Conservation (phyloP, 2,888 invertebrate genomes). For the Cryptophagus acutangulus region DNA sequence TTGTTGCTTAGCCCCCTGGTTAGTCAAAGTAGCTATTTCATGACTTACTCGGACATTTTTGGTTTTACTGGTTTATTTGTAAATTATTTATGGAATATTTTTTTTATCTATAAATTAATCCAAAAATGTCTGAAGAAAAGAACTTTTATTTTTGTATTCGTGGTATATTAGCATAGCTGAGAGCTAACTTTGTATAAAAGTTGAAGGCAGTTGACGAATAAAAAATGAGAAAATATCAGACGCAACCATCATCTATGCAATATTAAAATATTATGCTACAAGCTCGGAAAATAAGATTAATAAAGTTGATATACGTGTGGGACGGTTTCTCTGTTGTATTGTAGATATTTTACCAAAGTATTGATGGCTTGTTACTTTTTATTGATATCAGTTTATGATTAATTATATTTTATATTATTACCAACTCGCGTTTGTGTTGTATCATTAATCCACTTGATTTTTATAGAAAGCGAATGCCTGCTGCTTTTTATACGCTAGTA, state of each 20-base stretch:
- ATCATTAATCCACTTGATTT: conserved; percentile 10
- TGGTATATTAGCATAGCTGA: too few species aligned
- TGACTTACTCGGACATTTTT: too few species aligned
- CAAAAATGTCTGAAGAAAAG: too few species aligned
- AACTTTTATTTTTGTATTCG: too few species aligned
- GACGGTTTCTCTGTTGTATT: too few species aligned
- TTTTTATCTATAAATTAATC: too few species aligned
- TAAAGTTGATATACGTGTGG: background rate
- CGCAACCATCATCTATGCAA: conserved; percentile 1
- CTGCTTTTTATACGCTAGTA: too few species aligned
- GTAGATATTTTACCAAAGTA: conserved; percentile 11
- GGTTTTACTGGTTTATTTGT: too few species aligned
- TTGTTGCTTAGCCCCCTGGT: conserved; percentile 8
- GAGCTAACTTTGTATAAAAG: too few species aligned
- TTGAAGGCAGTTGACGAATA: too few species aligned
- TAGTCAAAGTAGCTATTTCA: conserved; percentile 6
- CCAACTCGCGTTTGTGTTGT: conserved; percentile 9
- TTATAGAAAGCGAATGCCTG: conserved; percentile 1
- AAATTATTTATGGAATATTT: too few species aligned
- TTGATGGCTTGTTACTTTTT: conserved; percentile 22
- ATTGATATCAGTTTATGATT: conserved; percentile 26
- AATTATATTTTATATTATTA: conserved; percentile 22
- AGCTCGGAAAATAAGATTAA: background rate
- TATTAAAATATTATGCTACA: too few species aligned
- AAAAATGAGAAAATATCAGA: conserved; percentile 8